phyloP scores from a whole-genome alignment of 2,113 vertebrate species.

The Gasterosteus aculeatus region DNA sequence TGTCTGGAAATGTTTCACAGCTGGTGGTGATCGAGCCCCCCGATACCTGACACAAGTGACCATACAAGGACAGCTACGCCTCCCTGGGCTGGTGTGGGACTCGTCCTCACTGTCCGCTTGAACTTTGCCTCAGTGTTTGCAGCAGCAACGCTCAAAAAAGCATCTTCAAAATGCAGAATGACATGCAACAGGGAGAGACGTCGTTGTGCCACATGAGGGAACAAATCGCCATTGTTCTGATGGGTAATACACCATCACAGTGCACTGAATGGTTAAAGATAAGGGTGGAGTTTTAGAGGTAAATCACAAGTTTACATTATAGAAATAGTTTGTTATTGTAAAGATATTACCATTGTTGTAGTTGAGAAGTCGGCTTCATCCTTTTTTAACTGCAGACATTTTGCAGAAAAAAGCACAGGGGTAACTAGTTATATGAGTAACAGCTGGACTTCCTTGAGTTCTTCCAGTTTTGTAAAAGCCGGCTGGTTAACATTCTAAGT shows the following conservation, averaged over 20 bases:
- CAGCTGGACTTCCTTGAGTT: background rate
- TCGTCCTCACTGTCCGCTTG: constrained; percentile 18
- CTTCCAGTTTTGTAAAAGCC: background rate
- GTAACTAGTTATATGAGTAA: background rate
- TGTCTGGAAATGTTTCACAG: constrained; percentile 16
- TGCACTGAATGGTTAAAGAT: background rate
- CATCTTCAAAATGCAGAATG: background rate
- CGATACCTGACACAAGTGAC: constrained; percentile 25
- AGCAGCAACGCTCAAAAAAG: constrained; percentile 4
- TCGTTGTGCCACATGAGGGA: background rate
- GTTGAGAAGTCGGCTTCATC: background rate
- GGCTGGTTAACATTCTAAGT: background rate
- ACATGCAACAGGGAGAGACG: background rate
- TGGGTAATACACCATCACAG: background rate
- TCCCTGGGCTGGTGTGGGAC: constrained; percentile 3
- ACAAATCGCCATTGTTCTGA: background rate
- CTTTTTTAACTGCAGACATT: background rate
- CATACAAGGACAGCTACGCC: constrained; percentile 43
- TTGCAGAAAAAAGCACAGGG: background rate
- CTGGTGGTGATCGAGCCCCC: constrained; percentile 11
- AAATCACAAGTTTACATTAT: background rate
- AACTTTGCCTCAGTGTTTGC: constrained; percentile 5
- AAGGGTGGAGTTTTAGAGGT: background rate
- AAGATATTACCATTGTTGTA: background rate
- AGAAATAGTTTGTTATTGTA: background rate